phyloP scores from a whole-genome alignment of 2,797 vertebrate genomes.

The Ptychadena robeensis region DNA sequence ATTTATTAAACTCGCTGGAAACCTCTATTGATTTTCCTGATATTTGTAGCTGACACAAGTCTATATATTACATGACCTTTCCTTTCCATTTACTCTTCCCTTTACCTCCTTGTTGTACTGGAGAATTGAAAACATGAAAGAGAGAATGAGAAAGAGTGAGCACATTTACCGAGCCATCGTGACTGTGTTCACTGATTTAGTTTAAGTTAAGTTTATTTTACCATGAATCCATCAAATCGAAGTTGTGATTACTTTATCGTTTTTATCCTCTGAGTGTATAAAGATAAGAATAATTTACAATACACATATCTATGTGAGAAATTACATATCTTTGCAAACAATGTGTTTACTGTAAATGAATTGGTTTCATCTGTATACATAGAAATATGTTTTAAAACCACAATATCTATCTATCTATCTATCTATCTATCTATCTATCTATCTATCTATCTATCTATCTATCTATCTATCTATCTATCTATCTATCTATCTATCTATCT shows the following conservation, averaged over 20 bases:
- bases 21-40: constrained; percentile 24
- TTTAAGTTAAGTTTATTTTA: not conserved
- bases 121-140: not conserved
- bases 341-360: no score
- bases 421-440: no score
- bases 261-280: not conserved
- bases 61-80: constrained; percentile 32
- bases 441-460: no score
- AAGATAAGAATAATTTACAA: not conserved
- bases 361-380: no score
- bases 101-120: not conserved
- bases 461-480: not conserved
- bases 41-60: constrained; percentile 6
- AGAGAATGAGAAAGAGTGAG: not conserved
- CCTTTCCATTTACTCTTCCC: not conserved
- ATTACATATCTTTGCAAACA: no score
- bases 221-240: no score
- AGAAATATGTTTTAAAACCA: no score
- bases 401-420: no score
- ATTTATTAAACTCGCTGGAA: constrained; percentile 17
- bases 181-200: not conserved
- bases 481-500: not conserved
- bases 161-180: not conserved
- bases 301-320: not conserved
- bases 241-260: no score